Evolutionary conservation across 2,888 invertebrate genomes (phyloP).

Genomic region (Trissolcus japonicus): DNA sequence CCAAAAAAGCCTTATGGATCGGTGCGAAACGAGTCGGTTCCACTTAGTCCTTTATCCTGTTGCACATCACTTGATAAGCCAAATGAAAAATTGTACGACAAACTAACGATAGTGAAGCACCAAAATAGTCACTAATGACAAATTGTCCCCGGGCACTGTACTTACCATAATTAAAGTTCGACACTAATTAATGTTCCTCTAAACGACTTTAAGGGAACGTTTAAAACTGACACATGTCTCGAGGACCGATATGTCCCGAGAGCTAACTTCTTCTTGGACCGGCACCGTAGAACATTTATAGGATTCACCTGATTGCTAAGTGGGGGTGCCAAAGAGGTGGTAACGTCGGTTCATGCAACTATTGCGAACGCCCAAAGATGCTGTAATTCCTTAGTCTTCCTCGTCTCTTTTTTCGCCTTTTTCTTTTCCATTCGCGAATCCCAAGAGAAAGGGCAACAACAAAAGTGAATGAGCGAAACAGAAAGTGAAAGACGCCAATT

Average conservation of each 20-base stretch:
- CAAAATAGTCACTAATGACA: constrained; percentile 22
- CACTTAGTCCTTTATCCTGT: constrained; percentile 1
- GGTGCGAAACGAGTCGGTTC: no score
- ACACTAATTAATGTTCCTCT: constrained; percentile 50
- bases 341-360: constrained; percentile 69
- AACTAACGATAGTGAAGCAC: background rate
- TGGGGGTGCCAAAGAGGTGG: constrained; percentile 55
- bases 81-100: constrained; percentile 3
- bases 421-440: constrained; percentile 40
- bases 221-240: constrained; percentile 70
- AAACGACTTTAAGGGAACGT: constrained; percentile 55
- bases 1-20: no score
- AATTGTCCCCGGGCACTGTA: constrained; percentile 46
- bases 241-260: constrained; percentile 68
- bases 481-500: constrained; percentile 56
- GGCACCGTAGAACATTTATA: constrained; percentile 74
- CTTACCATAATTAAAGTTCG: constrained; percentile 62
- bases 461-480: constrained; percentile 53
- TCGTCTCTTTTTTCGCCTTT: constrained; percentile 33
- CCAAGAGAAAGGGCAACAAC: constrained; percentile 49
- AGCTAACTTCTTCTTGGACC: constrained; percentile 66
- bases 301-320: constrained; percentile 72
- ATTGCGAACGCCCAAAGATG: constrained; percentile 68
- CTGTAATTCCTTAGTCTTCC: constrained; percentile 65
- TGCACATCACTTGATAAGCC: constrained; percentile 11